Conservation (phyloP, 2,888 invertebrate species). For the Acrocera orbiculus region DNA sequence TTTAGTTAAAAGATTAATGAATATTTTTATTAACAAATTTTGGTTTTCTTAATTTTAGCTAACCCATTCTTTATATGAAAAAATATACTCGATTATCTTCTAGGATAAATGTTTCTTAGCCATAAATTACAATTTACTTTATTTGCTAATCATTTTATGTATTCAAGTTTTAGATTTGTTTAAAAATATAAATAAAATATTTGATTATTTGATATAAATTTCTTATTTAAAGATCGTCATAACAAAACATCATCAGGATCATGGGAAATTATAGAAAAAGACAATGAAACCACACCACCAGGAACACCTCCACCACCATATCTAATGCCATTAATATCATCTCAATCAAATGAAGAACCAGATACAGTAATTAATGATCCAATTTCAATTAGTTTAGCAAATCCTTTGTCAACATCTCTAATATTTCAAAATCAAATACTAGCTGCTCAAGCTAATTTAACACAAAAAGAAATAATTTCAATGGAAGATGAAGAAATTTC, state of each 20-base stretch:
- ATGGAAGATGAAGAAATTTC: constrained; percentile 93
- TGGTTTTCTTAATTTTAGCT: no score
- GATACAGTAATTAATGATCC: constrained; percentile 4
- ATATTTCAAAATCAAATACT: constrained; percentile 23
- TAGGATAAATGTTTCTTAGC: no score
- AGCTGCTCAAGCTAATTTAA: constrained; percentile 23
- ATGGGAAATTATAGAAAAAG: constrained; percentile 30
- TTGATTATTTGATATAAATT: no score
- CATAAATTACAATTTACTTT: not conserved
- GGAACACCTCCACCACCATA: constrained; percentile 29
- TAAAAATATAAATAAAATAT: not conserved
- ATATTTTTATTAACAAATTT: no score
- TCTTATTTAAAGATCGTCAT: constrained; percentile 20
- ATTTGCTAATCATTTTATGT: not conserved
- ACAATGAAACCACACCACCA: constrained; percentile 45
- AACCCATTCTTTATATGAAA: no score
- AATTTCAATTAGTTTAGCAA: constrained; percentile 13
- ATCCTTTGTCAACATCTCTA: constrained; percentile 16
- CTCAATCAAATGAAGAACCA: constrained; percentile 5
- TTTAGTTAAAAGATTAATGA: no score
- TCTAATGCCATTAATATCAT: constrained; percentile 17
- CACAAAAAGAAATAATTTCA: constrained; percentile 70
- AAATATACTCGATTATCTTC: no score
- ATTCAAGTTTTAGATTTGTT: not conserved
- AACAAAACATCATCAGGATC: constrained; percentile 29